Percentiles rank a stretch among this genome's conserved stretches.
Conservation (phyloP, 2,888 invertebrate species). For the Acanthosoma haemorrhoidale region DNA sequence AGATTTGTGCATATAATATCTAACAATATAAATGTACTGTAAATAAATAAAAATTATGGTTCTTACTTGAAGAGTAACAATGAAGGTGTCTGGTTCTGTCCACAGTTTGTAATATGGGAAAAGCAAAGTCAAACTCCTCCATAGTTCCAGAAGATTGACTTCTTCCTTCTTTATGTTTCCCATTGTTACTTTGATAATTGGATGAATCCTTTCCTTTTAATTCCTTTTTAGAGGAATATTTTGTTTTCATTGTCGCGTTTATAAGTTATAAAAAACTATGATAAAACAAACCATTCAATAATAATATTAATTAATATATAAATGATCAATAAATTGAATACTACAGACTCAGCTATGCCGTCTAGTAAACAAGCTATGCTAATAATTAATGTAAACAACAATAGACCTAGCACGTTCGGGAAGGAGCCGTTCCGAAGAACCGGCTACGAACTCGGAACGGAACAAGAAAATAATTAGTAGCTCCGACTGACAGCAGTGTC, state of each 20-base stretch:
- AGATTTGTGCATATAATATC: too few relatives aligned
- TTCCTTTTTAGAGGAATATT: slow-evolving; percentile 33
- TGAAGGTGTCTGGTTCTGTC: slow-evolving; percentile 65
- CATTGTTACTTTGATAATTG: slow-evolving; percentile 22
- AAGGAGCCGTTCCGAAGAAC: too few relatives aligned
- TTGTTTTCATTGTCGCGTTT: slow-evolving; percentile 32
- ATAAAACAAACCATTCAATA: background rate
- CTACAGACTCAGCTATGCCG: too few relatives aligned
- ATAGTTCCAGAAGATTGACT: slow-evolving; percentile 37
- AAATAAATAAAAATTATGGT: background rate
- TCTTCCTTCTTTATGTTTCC: slow-evolving; percentile 36
- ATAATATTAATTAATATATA: too few relatives aligned
- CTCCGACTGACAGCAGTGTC: too few relatives aligned
- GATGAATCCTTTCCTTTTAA: slow-evolving; percentile 28
- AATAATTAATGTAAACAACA: too few relatives aligned
- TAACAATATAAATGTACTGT: too few relatives aligned
- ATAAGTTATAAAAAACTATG: background rate
- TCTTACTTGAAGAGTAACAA: slow-evolving; percentile 50
- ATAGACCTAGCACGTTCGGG: too few relatives aligned
- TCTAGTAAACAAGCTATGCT: too few relatives aligned
- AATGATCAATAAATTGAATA: too few relatives aligned
- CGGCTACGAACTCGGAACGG: too few relatives aligned
- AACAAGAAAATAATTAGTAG: too few relatives aligned
- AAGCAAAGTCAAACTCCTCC: slow-evolving; percentile 42
- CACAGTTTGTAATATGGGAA: slow-evolving; percentile 63